Conservation (phyloP, 2,797 vertebrate genomes). For the Falco peregrinus region DNA sequence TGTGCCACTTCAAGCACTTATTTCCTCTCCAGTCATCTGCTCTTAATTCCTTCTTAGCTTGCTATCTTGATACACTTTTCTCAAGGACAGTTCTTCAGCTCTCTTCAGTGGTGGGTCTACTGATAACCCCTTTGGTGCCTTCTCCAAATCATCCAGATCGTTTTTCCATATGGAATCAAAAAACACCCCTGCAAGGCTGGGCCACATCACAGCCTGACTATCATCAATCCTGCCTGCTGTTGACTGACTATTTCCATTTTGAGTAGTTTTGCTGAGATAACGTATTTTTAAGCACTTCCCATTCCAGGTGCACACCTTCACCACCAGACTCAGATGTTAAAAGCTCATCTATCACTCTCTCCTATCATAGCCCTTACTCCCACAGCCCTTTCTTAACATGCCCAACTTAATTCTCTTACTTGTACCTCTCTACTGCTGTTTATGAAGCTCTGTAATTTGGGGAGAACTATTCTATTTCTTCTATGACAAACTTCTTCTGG, state of each 20-base stretch:
- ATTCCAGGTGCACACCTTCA: not conserved
- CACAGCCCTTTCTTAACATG: not conserved
- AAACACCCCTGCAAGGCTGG: not conserved
- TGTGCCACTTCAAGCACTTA: not conserved
- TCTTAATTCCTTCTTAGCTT: not conserved
- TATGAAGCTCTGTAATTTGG: not conserved
- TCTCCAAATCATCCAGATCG: not conserved
- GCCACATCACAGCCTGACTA: not conserved
- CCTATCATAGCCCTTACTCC: not conserved
- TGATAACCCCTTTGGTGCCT: not conserved
- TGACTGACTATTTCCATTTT: conserved; percentile 3
- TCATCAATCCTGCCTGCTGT: not conserved
- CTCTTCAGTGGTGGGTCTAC: not conserved
- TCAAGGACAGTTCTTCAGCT: not conserved
- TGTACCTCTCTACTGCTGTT: not conserved
- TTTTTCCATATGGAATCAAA: not conserved
- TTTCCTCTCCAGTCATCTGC: not conserved
- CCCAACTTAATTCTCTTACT: not conserved
- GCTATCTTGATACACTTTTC: not conserved
- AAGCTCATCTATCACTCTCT: not conserved
- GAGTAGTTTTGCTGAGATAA: not conserved
- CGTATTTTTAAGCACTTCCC: not conserved
- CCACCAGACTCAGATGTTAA: not conserved
- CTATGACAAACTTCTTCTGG: not conserved
- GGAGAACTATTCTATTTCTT: not conserved